Evolutionary conservation across 2,888 invertebrate species (phyloP), one percentile per base, ranked within the genome.

Genomic region (Branchipolynoe longqiensis): DNA sequence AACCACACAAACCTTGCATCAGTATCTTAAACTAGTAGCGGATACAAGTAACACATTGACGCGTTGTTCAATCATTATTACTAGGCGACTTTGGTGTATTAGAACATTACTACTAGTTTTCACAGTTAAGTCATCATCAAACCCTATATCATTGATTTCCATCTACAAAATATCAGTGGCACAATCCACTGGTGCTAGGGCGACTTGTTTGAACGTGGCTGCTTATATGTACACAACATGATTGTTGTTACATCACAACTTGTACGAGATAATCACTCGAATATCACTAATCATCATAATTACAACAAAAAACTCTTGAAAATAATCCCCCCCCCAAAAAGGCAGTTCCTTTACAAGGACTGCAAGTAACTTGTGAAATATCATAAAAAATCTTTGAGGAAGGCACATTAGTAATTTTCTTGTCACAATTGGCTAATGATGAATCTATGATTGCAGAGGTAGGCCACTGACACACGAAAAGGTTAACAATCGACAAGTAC

Each of bases 401-500:
- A 69, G 69, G 69, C 69, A 69, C 69, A 38, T 69, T 69, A 33
- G 69, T 69, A 69, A 69, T 69, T 69, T n/a, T n/a, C n/a, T n/a
- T n/a, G n/a, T 69, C 69, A 69, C 69, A 69, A 36, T 31, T 33
- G 69, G 69, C 69, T 31, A 69, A 14, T n/a, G n/a, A n/a, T n/a
- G n/a, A n/a, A 58, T 8, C 12, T 18, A 18, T 25, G 12, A 69
- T 12, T 69, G 36, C 36, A 22, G 38, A 69, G 14, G 4, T 69
- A 69, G 12, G 69, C 69, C 36, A 69, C 69, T 69, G 36, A 36
- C 36, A 33, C 48, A 48, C 48, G 48, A 22, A 12, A 38, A 69
- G 38, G 38, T 36, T 33, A 62, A 36, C 36, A 69, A 14, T 3
- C 12, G 36, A 8, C 14, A 8, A 8, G 14, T 36, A 69, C 8